phyloP scores from a whole-genome alignment of 2,888 invertebrate species.

The Linnaemya tessellans region DNA sequence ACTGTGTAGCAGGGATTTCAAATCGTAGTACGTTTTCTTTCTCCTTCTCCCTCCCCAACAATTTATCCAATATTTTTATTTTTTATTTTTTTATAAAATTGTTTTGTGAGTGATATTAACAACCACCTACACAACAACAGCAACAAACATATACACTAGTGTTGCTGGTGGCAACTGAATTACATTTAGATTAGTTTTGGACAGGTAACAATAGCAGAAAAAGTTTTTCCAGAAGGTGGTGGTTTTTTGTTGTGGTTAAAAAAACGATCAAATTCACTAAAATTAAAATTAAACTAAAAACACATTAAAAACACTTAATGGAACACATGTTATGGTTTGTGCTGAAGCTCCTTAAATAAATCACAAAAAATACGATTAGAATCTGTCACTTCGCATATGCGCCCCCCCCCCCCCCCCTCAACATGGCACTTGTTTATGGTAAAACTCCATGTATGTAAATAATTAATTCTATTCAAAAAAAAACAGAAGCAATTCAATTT shows the following conservation, averaged over 20 bases:
- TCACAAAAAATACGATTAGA: slow-evolving; percentile 3
- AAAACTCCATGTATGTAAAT: no score
- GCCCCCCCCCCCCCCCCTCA: no score
- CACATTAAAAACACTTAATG: slow-evolving; percentile 42
- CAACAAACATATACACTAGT: slow-evolving; percentile 18
- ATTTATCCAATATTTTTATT: slow-evolving; percentile 15
- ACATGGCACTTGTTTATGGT: not conserved
- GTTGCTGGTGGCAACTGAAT: slow-evolving; percentile 60
- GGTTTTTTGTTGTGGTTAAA: slow-evolving; percentile 32
- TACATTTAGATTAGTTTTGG: slow-evolving; percentile 57
- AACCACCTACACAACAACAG: not conserved
- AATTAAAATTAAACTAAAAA: slow-evolving; percentile 4
- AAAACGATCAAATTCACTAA: slow-evolving; percentile 5
- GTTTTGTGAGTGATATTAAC: slow-evolving; percentile 44
- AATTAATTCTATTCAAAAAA: no score
- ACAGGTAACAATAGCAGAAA: slow-evolving; percentile 51
- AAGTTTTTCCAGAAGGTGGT: slow-evolving; percentile 1
- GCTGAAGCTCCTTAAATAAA: slow-evolving; percentile 13
- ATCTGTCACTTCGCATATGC: slow-evolving; percentile 3
- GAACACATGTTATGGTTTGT: slow-evolving; percentile 59
- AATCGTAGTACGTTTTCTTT: slow-evolving; percentile 41
- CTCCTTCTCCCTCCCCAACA: not conserved
- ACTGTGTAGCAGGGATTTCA: slow-evolving; percentile 55
- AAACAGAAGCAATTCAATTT: no score
- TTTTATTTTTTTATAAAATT: slow-evolving; percentile 35